A percentile compares a stretch with the other conserved stretches of the same genome.
Conservation (phyloP, 2,113 vertebrate species). For the Neodontobutis hainanensis region DNA sequence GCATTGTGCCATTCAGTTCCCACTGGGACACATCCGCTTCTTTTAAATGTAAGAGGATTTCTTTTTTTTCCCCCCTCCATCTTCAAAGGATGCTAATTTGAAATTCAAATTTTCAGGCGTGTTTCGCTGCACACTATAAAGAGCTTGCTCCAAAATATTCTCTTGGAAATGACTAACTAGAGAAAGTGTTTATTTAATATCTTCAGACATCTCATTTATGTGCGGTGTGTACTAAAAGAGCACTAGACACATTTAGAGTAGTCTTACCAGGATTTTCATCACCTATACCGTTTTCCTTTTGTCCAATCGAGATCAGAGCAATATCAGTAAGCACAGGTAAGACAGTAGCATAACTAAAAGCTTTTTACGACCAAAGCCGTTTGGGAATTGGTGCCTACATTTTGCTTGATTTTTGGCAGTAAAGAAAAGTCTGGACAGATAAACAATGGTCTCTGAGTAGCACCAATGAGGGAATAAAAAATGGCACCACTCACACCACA, state of each 20-base stretch:
- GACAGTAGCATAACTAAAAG: conserved; percentile 3
- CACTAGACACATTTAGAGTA: conserved; percentile 7
- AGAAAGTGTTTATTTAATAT: conserved; percentile 55
- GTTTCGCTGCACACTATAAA: conserved; percentile 39
- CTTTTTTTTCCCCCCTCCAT: conserved; percentile 26
- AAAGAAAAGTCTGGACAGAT: not conserved
- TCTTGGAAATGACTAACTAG: conserved; percentile 40
- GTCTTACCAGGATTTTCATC: conserved; percentile 10
- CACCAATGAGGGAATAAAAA: not conserved
- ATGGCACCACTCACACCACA: conserved; percentile 2
- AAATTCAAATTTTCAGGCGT: conserved; percentile 61
- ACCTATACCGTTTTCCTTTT: conserved; percentile 1
- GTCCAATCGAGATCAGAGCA: conserved; percentile 22
- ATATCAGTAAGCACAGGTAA: conserved; percentile 15
- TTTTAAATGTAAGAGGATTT: conserved; percentile 45
- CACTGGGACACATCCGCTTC: conserved; percentile 39
- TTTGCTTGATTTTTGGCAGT: not conserved
- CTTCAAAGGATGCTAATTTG: conserved; percentile 67
- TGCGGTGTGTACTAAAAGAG: conserved; percentile 2
- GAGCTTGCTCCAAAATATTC: conserved; percentile 41
- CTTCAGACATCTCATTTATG: conserved; percentile 42
- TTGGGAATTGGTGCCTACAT: not conserved
- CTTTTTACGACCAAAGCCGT: not conserved
- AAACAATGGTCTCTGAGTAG: not conserved
- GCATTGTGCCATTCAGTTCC: conserved; percentile 7